phyloP scores from a whole-genome alignment of 1,140 invertebrate genomes.

The Pararge aegeria region DNA sequence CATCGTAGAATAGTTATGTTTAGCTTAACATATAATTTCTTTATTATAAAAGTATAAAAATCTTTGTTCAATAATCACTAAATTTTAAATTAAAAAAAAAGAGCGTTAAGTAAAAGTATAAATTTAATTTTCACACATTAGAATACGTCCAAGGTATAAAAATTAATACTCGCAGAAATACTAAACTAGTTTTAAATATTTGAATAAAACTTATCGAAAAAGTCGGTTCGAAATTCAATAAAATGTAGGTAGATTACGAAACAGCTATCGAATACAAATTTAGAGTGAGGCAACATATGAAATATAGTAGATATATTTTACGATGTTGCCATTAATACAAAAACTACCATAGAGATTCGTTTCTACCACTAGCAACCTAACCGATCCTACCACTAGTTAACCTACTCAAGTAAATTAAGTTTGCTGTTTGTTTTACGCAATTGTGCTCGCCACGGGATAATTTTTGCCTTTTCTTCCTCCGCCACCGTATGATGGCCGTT shows the following conservation, averaged over 20 bases:
- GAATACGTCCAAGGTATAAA: conserved; percentile 21
- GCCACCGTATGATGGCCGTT: conserved; percentile 74
- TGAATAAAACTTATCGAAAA: conserved; percentile 5
- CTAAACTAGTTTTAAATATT: not conserved
- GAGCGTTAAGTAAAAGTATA: conserved; percentile 9
- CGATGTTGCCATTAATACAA: not conserved
- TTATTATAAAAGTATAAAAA: conserved; percentile 29
- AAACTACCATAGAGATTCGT: not conserved
- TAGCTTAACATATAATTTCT: conserved; percentile 8
- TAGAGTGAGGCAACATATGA: conserved; percentile 6
- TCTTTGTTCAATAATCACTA: conserved; percentile 4
- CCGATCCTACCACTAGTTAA: conserved; percentile 30
- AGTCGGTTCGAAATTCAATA: conserved; percentile 21
- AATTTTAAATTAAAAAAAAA: not conserved
- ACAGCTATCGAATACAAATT: conserved; percentile 11
- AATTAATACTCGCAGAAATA: conserved; percentile 5
- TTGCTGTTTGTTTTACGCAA: conserved; percentile 93
- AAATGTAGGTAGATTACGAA: conserved; percentile 8
- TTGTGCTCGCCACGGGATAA: conserved; percentile 93
- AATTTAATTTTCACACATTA: conserved; percentile 28
- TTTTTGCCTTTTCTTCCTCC: conserved; percentile 83
- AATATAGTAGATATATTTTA: conserved; percentile 13
- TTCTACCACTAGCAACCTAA: conserved; percentile 16
- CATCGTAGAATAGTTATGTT: conserved; percentile 10
- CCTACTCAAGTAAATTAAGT: conserved; percentile 86